phyloP scores from a whole-genome alignment of 2,797 vertebrate genomes.

The Phalanger gymnotis region DNA sequence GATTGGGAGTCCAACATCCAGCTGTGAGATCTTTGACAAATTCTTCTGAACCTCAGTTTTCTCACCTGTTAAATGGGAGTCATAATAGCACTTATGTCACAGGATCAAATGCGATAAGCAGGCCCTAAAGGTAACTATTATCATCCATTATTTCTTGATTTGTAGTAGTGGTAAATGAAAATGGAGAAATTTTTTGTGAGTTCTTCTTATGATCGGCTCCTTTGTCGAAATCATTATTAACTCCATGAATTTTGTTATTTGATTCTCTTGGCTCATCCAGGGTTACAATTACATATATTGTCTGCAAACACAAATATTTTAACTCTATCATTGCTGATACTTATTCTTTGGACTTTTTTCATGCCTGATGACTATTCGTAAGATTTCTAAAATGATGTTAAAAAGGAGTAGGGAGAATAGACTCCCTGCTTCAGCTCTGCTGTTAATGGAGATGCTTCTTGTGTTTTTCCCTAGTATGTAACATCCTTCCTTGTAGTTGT shows the following conservation, averaged over 20 bases:
- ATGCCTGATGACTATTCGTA: too few relatives aligned
- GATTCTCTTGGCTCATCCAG: neutral
- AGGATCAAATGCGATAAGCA: neutral
- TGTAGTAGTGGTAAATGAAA: too few relatives aligned
- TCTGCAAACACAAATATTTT: neutral
- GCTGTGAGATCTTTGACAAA: neutral
- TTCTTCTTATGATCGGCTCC: too few relatives aligned
- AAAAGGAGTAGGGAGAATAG: too few relatives aligned
- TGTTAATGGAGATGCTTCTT: neutral
- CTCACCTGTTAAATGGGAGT: neutral
- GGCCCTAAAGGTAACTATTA: neutral
- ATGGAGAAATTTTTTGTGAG: too few relatives aligned
- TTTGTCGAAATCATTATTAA: neutral
- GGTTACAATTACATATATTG: neutral
- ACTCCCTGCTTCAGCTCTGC: too few relatives aligned
- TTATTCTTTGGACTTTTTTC: too few relatives aligned
- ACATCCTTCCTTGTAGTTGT: neutral
- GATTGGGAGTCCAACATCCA: neutral
- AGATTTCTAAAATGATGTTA: too few relatives aligned
- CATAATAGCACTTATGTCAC: neutral
- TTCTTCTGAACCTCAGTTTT: too few relatives aligned
- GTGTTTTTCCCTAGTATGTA: neutral
- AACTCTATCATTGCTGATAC: too few relatives aligned
- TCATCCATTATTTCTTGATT: neutral
- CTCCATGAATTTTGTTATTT: neutral